Base-by-base conservation (phyloP, 1,140 invertebrate genomes). In the Ladona fulva region DNA sequence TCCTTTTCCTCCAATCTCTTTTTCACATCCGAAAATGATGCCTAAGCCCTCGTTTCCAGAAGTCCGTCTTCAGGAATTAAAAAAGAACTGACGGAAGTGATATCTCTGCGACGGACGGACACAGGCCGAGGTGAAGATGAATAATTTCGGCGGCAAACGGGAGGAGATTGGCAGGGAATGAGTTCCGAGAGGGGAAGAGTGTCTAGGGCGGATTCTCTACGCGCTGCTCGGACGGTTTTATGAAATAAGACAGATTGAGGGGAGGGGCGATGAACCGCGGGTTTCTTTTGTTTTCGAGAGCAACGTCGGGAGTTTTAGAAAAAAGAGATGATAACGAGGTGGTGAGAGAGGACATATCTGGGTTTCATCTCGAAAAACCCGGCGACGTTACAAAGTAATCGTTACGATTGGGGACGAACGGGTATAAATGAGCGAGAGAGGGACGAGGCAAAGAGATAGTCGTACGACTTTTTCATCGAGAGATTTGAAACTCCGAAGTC, bases 131-230 rank as follows among this genome's bases (percentile, higher is more conserved):
- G 66, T 78, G 25, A 59, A 22, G 25, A 44, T 29, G 66, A 77
- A 73, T 22, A 42, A 59, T 42, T 44, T 24, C 5, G 24, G 73
- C 25, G 52, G 66, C 74, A 66, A 44, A 73, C 44, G 75, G 24
- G n/a, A 66, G 16, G 80, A 79, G 76, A 74, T 77, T 42, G 25
- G 74, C 52, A 37, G 14, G 59, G n/a, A n/a, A 19, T 37, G 3
- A 8, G 3, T 1, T 37, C 29, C 8, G 29, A 37, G 29, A 19
- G 76, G 25, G 42, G 75, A 79, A 80, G 81, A 81, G 79, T 81
- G 83, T 83, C 81, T 80, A 83, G 83, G 83, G 82, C 83, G 82
- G 81, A 52, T 52, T 52, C 44, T 52, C 44, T 10, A 10, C 44
- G 44, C 10, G 44, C n/a, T 52, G 44, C 44, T 52, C 44, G 44